These are phyloP conservation scores for Galagoides demidoff DNA, from an alignment of 2,797 vertebrate species.

Conservation along the genomic window DNA sequence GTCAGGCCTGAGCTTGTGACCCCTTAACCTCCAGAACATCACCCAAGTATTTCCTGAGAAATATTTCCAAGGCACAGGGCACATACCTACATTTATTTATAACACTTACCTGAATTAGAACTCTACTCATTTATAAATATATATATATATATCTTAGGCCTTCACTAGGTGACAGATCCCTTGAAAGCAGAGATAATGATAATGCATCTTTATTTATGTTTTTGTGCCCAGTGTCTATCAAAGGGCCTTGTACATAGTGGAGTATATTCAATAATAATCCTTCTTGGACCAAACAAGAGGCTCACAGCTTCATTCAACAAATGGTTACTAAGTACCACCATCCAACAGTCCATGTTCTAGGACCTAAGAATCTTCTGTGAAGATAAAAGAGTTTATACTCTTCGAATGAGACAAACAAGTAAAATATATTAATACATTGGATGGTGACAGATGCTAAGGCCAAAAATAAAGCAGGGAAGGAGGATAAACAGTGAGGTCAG, in stretches of 20 bases:
- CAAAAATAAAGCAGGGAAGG: neutral
- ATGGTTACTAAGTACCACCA: conserved; percentile 19
- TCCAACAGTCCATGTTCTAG: neutral
- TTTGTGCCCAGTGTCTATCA: neutral
- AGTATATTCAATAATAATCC: neutral
- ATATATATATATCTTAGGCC: neutral
- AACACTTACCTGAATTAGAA: neutral
- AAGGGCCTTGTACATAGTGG: neutral
- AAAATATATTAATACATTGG: neutral
- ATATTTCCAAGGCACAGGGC: neutral
- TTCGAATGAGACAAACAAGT: neutral
- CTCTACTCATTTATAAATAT: neutral
- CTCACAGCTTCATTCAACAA: neutral
- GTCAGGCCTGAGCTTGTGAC: neutral
- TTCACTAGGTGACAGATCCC: neutral
- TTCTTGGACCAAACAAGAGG: neutral
- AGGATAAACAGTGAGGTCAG: neutral
- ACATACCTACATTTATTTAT: neutral
- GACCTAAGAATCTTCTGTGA: neutral
- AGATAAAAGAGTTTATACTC: conserved; percentile 3
- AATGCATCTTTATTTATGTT: neutral
- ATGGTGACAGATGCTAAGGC: neutral
- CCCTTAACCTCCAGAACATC: neutral
- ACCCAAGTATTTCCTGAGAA: conserved; percentile 1
- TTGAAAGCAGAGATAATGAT: neutral